Evolutionary conservation across 2,888 invertebrate genomes (phyloP).

Genomic region (Eurytoma adleriae): DNA sequence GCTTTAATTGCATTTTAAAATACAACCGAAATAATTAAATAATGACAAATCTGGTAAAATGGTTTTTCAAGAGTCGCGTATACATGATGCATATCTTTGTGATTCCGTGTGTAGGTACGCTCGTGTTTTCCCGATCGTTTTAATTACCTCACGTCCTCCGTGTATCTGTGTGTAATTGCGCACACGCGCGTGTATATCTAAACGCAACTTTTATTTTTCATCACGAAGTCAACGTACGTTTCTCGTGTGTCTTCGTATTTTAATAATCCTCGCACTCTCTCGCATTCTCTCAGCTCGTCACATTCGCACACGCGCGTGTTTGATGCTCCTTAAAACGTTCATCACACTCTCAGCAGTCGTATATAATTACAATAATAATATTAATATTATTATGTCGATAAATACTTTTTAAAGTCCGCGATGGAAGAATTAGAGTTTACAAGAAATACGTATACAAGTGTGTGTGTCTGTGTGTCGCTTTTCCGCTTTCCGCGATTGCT

Average conservation of each 20-base stretch:
- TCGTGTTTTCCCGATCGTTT: constrained; percentile 77
- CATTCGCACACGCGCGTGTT: constrained; percentile 52
- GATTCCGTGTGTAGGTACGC: constrained; percentile 77
- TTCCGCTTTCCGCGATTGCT: constrained; percentile 45
- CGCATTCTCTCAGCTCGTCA: constrained; percentile 56
- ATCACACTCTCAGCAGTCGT: constrained; percentile 75
- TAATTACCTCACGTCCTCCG: constrained; percentile 72
- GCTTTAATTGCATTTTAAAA: constrained; percentile 91
- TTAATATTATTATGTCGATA: constrained; percentile 76
- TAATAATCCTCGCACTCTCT: constrained; percentile 52
- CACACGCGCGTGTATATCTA: constrained; percentile 55
- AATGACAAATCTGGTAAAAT: constrained; percentile 88
- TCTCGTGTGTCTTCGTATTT: constrained; percentile 40
- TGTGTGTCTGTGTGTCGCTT: constrained; percentile 67
- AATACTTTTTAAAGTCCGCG: constrained; percentile 76
- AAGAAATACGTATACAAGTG: constrained; percentile 87
- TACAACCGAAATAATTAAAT: constrained; percentile 90
- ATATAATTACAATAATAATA: constrained; percentile 76
- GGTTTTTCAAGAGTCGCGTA: constrained; percentile 84
- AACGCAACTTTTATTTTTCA: constrained; percentile 52
- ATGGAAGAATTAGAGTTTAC: constrained; percentile 81
- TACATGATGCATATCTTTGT: constrained; percentile 84
- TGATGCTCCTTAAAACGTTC: constrained; percentile 63
- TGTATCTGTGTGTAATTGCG: constrained; percentile 58
- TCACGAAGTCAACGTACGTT: constrained; percentile 44